Evolutionary conservation across 2,888 invertebrate species (phyloP).

Genomic region (Crocallis elinguaria): DNA sequence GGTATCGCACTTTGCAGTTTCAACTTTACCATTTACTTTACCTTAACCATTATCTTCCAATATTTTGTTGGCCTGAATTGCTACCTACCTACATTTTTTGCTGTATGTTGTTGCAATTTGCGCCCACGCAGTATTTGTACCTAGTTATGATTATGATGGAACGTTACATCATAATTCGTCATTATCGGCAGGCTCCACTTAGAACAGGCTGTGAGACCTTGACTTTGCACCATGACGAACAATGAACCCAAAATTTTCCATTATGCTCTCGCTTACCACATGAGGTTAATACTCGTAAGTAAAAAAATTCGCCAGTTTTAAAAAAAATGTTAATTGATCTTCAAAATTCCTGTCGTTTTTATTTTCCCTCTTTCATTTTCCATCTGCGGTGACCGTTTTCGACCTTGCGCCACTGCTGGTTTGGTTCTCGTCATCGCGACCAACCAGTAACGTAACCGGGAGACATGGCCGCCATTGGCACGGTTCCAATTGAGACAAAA

Average conservation of each 20-base stretch:
- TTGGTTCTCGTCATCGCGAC: constrained; percentile 61
- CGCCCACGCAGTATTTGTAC: constrained; percentile 34
- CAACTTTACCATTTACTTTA: constrained; percentile 20
- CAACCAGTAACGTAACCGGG: constrained; percentile 53
- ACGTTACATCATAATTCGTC: constrained; percentile 36
- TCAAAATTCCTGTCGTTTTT: neutral
- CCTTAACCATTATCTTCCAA: neutral
- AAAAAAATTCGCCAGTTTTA: too few species aligned
- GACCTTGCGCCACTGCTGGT: constrained; percentile 59
- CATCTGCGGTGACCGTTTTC: constrained; percentile 42
- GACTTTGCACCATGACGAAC: constrained; percentile 40
- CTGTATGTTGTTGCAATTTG: constrained; percentile 22
- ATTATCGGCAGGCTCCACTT: constrained; percentile 39
- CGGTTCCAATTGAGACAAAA: constrained; percentile 59
- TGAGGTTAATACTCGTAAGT: neutral
- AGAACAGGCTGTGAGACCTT: constrained; percentile 40
- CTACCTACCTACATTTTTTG: constrained; percentile 10
- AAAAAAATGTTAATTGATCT: too few species aligned
- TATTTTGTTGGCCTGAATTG: constrained; percentile 18
- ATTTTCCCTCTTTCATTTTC: neutral
- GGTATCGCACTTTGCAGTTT: constrained; percentile 19
- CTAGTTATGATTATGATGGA: constrained; percentile 30
- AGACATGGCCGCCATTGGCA: constrained; percentile 59
- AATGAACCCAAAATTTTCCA: constrained; percentile 29
- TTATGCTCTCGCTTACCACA: neutral